Conservation (phyloP, 2,888 invertebrate species). For the Smittia sp. region DNA sequence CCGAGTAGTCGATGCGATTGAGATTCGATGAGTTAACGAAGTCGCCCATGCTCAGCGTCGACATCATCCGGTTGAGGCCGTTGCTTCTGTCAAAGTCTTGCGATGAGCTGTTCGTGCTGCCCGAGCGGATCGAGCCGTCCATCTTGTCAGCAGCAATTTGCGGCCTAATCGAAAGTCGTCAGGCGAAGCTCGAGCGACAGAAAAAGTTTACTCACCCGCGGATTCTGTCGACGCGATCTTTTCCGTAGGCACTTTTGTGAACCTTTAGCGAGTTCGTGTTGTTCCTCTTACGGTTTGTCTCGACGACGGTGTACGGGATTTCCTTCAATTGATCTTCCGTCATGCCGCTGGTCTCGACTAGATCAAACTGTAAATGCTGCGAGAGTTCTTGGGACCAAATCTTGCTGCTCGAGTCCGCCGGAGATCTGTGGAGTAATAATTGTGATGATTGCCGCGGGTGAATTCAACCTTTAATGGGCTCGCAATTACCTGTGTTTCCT, state of each 20-base stretch:
- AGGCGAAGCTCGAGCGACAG: background rate
- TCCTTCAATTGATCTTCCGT: slow-evolving; percentile 80
- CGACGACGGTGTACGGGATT: slow-evolving; percentile 85
- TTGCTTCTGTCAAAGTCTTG: slow-evolving; percentile 58
- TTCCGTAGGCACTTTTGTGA: slow-evolving; percentile 51
- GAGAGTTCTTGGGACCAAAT: slow-evolving; percentile 74
- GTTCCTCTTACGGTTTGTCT: slow-evolving; percentile 56
- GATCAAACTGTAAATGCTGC: slow-evolving; percentile 82
- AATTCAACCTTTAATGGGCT: background rate
- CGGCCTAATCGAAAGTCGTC: background rate
- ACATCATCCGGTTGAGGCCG: slow-evolving; percentile 54
- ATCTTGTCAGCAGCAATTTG: slow-evolving; percentile 43
- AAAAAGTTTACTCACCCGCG: slow-evolving; percentile 49
- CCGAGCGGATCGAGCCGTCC: slow-evolving; percentile 61
- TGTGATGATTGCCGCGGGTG: background rate
- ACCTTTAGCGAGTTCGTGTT: slow-evolving; percentile 52
- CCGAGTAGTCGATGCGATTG: slow-evolving; percentile 53
- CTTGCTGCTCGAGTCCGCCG: slow-evolving; percentile 67
- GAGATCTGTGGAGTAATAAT: slow-evolving; percentile 56
- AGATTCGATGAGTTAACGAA: slow-evolving; percentile 53
- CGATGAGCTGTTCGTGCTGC: slow-evolving; percentile 60
- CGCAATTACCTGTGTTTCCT: slow-evolving; percentile 60
- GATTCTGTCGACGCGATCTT: slow-evolving; percentile 54
- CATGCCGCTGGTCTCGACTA: slow-evolving; percentile 87
- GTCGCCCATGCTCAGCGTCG: slow-evolving; percentile 55